A percentile compares a stretch with the other conserved stretches of the same genome.
These are phyloP conservation scores for Cosmopolites sordidus DNA, from an alignment of 2,888 invertebrate species.

Conservation along the genomic window DNA sequence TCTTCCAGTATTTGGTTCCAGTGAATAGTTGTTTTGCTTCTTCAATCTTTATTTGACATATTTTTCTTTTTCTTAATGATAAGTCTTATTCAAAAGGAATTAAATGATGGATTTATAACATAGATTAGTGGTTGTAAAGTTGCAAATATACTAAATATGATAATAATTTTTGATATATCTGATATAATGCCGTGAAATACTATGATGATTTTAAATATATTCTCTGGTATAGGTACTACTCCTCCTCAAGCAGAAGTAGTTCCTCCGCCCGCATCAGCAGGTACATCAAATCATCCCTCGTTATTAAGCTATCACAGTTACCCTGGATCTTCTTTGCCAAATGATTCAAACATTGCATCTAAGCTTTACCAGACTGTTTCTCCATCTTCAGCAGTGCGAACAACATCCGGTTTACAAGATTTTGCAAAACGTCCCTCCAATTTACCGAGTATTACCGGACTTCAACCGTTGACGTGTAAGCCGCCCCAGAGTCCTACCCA, in stretches of 20 bases:
- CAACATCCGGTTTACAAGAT: conserved; percentile 21
- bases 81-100: too few relatives aligned
- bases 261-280: conserved; percentile 22
- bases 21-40: too few relatives aligned
- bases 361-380: conserved; percentile 49
- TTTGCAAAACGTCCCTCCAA: conserved; percentile 32
- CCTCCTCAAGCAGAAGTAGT: conserved; percentile 55
- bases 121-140: too few relatives aligned
- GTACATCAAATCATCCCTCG: conserved; percentile 42
- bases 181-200: too few relatives aligned
- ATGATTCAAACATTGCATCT: conserved; percentile 33
- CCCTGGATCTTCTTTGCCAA: conserved; percentile 48
- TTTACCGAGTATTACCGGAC: conserved; percentile 35
- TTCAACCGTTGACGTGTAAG: conserved; percentile 49
- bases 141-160: too few relatives aligned
- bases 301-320: conserved; percentile 52
- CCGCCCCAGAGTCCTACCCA: conserved; percentile 64
- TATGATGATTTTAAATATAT: too few relatives aligned
- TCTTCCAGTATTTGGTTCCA: too few relatives aligned
- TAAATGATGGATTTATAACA: too few relatives aligned
- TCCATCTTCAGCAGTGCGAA: conserved; percentile 47
- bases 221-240: conserved; percentile 58
- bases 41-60: too few relatives aligned
- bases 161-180: too few relatives aligned
- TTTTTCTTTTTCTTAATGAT: too few relatives aligned